Conservation (phyloP, 2,113 vertebrate genomes). For the Heterotis niloticus region DNA sequence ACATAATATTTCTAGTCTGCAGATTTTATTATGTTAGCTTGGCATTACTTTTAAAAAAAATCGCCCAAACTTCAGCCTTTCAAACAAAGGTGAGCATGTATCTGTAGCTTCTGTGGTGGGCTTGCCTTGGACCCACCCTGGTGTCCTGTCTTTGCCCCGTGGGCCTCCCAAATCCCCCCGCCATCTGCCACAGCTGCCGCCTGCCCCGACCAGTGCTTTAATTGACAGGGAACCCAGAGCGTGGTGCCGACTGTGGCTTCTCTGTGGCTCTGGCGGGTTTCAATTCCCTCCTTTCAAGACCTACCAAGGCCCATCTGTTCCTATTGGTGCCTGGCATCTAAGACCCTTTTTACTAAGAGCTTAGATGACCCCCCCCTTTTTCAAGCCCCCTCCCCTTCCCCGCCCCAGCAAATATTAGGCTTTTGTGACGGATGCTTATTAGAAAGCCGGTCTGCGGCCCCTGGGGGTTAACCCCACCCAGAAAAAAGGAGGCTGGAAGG, state of each 20-base stretch:
- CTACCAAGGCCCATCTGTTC: constrained; percentile 66
- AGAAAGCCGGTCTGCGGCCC: constrained; percentile 46
- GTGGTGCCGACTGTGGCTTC: constrained; percentile 57
- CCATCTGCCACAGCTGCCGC: constrained; percentile 78
- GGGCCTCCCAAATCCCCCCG: constrained; percentile 61
- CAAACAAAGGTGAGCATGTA: not conserved
- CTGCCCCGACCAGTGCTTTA: constrained; percentile 60
- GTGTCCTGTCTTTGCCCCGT: constrained; percentile 35
- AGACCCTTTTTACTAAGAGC: not conserved
- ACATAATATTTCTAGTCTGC: too few species aligned
- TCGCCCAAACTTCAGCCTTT: too few species aligned
- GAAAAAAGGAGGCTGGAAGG: constrained; percentile 38
- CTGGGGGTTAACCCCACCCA: constrained; percentile 48
- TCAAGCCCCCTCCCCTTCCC: constrained; percentile 25
- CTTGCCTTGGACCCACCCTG: constrained; percentile 46
- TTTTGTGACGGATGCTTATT: constrained; percentile 52
- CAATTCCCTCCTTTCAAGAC: constrained; percentile 58
- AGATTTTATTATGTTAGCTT: too few species aligned
- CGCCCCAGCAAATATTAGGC: constrained; percentile 27
- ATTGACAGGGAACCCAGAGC: constrained; percentile 68
- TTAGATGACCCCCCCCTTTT: constrained; percentile 5
- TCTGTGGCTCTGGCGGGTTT: constrained; percentile 63
- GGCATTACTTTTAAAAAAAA: too few species aligned
- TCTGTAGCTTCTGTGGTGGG: constrained; percentile 8
- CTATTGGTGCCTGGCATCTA: constrained; percentile 47